phyloP scores from a whole-genome alignment of 2,113 vertebrate genomes.

The Marcusenius ussheri region DNA sequence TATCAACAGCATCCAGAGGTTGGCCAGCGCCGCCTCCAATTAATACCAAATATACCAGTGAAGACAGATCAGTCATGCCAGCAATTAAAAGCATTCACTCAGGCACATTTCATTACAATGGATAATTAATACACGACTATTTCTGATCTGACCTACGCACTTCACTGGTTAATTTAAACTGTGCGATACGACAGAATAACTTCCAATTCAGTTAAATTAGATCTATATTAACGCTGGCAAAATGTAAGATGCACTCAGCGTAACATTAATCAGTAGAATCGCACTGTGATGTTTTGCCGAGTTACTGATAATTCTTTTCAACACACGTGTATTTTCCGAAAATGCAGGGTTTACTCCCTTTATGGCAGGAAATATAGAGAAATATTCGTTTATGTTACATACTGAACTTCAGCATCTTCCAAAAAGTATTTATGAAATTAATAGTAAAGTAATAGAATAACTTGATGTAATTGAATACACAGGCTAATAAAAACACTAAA shows the following conservation, averaged over 20 bases:
- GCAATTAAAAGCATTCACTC: neutral
- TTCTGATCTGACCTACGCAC: neutral
- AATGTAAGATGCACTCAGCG: neutral
- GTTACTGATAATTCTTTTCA: neutral
- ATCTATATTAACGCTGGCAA: neutral
- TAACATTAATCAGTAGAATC: neutral
- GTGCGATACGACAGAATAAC: neutral
- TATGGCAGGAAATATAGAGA: neutral
- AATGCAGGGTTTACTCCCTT: neutral
- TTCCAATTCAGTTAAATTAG: neutral
- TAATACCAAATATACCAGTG: slow-evolving; percentile 13
- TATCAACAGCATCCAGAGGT: slow-evolving; percentile 12
- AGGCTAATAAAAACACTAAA: neutral
- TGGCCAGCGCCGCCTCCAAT: slow-evolving; percentile 15
- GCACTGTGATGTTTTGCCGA: neutral
- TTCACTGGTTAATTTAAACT: neutral
- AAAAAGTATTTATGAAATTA: neutral
- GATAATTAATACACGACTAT: neutral
- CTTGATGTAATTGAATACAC: neutral
- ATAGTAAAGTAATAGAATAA: neutral
- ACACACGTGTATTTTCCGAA: neutral
- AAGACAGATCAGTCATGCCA: neutral
- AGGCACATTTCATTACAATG: neutral
- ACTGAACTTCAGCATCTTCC: neutral
- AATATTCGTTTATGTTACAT: neutral